Evolutionary conservation across 2,797 vertebrate genomes (phyloP), one percentile per base, ranked within the genome.

Genomic region (Hyperoplus immaculatus): DNA sequence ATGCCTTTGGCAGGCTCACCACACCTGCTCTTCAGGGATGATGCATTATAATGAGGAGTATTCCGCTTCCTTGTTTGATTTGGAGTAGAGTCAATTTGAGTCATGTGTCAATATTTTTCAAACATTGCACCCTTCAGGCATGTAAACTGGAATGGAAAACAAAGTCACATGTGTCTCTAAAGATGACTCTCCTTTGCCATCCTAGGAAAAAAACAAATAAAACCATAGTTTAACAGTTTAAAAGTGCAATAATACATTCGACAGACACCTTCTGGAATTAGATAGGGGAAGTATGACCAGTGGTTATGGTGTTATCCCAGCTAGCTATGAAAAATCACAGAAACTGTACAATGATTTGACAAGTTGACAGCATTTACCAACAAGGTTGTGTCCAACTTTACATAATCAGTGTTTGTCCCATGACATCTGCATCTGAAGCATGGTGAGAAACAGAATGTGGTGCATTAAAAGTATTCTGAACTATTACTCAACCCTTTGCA

Each of bases 381-480:
- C 15, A 64, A 53, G 3, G 38, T 42, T 64, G 21, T 53, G 42
- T 62, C 16, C 56, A 60, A 49, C 47, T 54, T 69, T 13, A 42
- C 51, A 51, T 21, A 55, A 49, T 50, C 53, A 4, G 18, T 41
- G 16, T 55, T 90, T 85, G 63, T 2, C 8, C 57, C 64, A 16
- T 36, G 3, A 71, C 81, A 89, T 87, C 84, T 75, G 60, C 72
- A 18, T 79, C 50, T 71, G 75, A 66, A 75, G 69, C 69, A 41
- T 76, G 73, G 80, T 78, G 80, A 85, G 70, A 89, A 88, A 87
- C 78, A 86, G 80, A 70, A 76, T 75, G 78, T 57, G 42, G 51
- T 45, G 68, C 70, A 75, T 78, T 39, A 56, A 87, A 89, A 86
- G 45, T 8, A 18, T 63, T 82, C 59, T 79, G 59, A 79, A 65